Evolutionary conservation across 2,888 invertebrate species (phyloP).

Genomic region (Steromphala cineraria): DNA sequence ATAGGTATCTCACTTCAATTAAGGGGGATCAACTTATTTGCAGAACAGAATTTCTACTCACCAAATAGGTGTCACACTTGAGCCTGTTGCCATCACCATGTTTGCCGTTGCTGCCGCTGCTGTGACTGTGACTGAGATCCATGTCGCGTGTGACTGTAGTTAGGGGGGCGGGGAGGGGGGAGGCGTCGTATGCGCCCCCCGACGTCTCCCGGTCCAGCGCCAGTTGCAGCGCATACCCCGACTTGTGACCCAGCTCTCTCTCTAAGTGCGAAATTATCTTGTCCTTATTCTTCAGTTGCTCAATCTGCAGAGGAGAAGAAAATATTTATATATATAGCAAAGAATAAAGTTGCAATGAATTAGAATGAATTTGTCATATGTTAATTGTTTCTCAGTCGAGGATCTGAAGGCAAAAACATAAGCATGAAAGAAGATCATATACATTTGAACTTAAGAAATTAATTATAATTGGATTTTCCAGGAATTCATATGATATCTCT

Average conservation of each 20-base stretch:
- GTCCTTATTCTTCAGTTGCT: constrained; percentile 53
- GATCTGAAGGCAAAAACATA: no score
- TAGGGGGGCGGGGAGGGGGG: constrained; percentile 7
- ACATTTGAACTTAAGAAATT: no score
- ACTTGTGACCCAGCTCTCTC: constrained; percentile 49
- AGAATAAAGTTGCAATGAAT: no score
- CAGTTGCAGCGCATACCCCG: constrained; percentile 37
- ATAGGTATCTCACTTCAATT: no score
- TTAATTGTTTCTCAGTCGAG: no score
- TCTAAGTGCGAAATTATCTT: constrained; percentile 55
- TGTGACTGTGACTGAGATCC: not conserved
- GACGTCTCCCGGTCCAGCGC: constrained; percentile 10
- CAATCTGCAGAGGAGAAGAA: constrained; percentile 40
- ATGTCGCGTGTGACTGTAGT: not conserved
- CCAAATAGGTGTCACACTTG: not conserved
- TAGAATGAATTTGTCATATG: no score
- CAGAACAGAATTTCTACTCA: no score
- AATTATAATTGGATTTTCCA: no score
- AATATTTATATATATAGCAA: no score
- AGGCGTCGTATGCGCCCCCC: not conserved
- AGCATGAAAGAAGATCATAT: no score
- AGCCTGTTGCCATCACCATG: constrained; percentile 3
- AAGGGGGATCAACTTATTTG: no score
- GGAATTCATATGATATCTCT: no score
- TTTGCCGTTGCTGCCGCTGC: constrained; percentile 12